Evolutionary conservation across 2,888 invertebrate genomes (phyloP), one percentile per base, ranked within the genome.

Genomic region (Catocala sponsa): DNA sequence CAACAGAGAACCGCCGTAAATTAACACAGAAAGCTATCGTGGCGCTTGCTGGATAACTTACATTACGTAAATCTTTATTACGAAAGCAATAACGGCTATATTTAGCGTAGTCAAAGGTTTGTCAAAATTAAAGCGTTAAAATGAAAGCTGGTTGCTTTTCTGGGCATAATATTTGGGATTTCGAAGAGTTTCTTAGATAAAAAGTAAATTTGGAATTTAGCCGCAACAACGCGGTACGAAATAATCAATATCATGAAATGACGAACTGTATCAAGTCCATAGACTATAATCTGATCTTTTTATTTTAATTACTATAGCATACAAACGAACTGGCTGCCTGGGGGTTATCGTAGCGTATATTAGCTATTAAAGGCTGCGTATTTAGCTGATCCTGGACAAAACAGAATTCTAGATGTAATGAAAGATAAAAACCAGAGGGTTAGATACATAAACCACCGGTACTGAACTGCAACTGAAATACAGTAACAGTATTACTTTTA

Each of bases 11-110:
- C 66, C 64, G 65, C 61, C 60, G 68, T 73, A 76, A 74, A 78
- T 73, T 72, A 75, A 76, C 75, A 76, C 74, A 74, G 70, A 60
- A 63, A 64, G 68, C 67, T 68, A 59, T 68, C 46, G 74, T 77
- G 75, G 59, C 51, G 74, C 71, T 70, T 70, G 74, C 70, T 78
- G 79, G 77, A 83, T 84, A 83, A 80, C 78, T 70, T 75, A 74
- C 82, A 77, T 81, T 85, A 84, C 88, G 87, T 81, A 81, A 86
- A 85, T 81, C 90, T 90, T 89, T 91, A 92, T 91, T 91, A 86
- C 90, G 81, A 88, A 89, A 86, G 92, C 91, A 91, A 91, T 92
- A 92, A 91, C 90, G 91, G 68, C 87, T 80, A 91, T 86, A 91
- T 89, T 91, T 88, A 88, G 81, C 81, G 72, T 68, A 80, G 87